Conservation (phyloP, 2,888 invertebrate species). For the Dione juno region DNA sequence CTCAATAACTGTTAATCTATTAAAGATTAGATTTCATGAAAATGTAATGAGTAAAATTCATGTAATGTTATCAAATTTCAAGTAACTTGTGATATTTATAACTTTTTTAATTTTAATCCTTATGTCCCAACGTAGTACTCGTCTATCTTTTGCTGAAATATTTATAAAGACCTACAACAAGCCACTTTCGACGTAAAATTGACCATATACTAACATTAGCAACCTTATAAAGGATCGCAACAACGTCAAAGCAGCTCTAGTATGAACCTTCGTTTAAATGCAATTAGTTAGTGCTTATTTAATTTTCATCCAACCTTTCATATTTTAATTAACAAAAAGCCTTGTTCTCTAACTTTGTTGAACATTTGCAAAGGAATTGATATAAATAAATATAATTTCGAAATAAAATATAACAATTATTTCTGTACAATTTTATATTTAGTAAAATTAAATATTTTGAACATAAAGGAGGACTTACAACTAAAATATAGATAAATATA, state of each 20-base stretch:
- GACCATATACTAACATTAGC: slow-evolving; percentile 49
- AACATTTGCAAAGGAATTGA: slow-evolving; percentile 56
- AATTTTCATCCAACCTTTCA: slow-evolving; percentile 63
- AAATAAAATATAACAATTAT: background rate
- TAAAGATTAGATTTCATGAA: too few relatives aligned
- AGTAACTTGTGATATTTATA: too few relatives aligned
- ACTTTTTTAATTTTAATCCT: too few relatives aligned
- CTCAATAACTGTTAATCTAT: too few relatives aligned
- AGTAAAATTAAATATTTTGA: too few relatives aligned
- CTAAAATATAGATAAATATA: background rate
- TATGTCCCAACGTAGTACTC: background rate
- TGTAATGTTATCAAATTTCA: too few relatives aligned
- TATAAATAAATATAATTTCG: slow-evolving; percentile 35
- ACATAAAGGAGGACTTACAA: background rate
- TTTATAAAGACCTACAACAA: slow-evolving; percentile 23
- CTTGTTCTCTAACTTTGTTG: slow-evolving; percentile 55
- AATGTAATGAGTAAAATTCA: too few relatives aligned
- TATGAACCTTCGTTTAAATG: slow-evolving; percentile 56
- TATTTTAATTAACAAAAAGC: slow-evolving; percentile 65
- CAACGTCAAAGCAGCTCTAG: slow-evolving; percentile 55
- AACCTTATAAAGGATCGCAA: slow-evolving; percentile 54
- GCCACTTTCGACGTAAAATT: slow-evolving; percentile 49
- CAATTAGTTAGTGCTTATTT: slow-evolving; percentile 66
- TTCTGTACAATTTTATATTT: too few relatives aligned
- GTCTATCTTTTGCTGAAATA: background rate